Evolutionary conservation across 2,113 vertebrate genomes (phyloP).

Genomic region (Irena cyanogastra): DNA sequence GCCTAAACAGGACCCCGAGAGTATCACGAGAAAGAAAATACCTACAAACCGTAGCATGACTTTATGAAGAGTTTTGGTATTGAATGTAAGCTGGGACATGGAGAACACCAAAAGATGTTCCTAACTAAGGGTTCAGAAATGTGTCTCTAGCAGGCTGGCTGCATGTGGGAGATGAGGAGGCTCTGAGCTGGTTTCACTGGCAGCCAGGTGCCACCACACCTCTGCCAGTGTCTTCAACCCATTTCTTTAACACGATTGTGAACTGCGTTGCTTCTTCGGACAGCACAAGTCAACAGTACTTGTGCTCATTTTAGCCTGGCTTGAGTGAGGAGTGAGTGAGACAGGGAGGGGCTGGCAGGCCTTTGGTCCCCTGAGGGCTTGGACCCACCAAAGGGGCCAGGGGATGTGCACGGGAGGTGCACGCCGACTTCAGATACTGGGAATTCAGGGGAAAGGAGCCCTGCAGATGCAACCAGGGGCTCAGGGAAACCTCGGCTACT

Average conservation of each 20-base stretch:
- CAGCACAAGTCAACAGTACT: accelerated
- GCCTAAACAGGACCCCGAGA: accelerated
- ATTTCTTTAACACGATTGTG: not conserved
- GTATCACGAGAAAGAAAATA: not conserved
- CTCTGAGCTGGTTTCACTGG: accelerated
- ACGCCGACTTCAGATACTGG: accelerated
- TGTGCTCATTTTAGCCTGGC: not conserved
- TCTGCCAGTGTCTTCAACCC: not conserved
- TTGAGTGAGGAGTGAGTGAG: too few relatives aligned
- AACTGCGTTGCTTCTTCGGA: accelerated
- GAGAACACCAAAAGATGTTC: not conserved
- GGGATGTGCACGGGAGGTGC: accelerated
- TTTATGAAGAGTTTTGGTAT: not conserved
- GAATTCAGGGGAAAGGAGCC: not conserved
- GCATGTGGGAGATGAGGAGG: not conserved
- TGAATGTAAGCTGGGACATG: accelerated
- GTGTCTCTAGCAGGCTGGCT: not conserved
- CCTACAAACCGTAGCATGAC: not conserved
- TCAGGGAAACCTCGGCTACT: not conserved
- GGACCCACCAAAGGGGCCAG: not conserved
- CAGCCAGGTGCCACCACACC: not conserved
- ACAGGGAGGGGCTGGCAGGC: accelerated
- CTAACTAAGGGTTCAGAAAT: not conserved
- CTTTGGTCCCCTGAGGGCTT: not conserved
- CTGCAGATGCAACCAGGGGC: not conserved